These are phyloP conservation scores for Rhabdophis nuchalis DNA, from an alignment of 2,797 vertebrate species.

Conservation along the genomic window DNA sequence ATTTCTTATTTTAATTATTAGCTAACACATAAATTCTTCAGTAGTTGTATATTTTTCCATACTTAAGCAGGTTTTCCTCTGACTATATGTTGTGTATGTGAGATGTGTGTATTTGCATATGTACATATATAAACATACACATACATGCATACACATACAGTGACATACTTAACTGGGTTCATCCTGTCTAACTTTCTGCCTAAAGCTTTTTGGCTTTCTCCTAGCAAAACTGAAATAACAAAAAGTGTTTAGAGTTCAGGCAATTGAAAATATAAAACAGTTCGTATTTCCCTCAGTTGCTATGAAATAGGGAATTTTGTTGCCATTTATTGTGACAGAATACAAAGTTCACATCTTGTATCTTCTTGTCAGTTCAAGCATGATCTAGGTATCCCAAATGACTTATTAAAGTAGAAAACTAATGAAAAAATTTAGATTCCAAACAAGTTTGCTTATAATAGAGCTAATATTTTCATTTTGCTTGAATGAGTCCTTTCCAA, in stretches of 20 bases:
- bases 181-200: background rate
- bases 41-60: background rate
- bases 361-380: background rate
- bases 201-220: background rate
- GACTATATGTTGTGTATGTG: background rate
- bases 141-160: background rate
- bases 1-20: background rate
- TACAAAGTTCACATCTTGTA: background rate
- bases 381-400: background rate
- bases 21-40: conserved; percentile 1
- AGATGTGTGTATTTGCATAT: background rate
- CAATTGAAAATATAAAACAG: background rate
- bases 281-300: background rate
- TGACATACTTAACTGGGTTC: background rate
- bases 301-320: background rate
- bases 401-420: background rate
- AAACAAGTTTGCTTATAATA: background rate
- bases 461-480: background rate
- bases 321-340: background rate
- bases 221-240: background rate
- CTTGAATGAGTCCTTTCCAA: background rate
- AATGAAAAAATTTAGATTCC: background rate
- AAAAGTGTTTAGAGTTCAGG: background rate
- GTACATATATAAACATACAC: background rate
- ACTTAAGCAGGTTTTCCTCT: background rate